Percentiles rank a stretch among this genome's conserved stretches.
Evolutionary conservation across 2,888 invertebrate species (phyloP).

Genomic region (Phlogophora meticulosa): DNA sequence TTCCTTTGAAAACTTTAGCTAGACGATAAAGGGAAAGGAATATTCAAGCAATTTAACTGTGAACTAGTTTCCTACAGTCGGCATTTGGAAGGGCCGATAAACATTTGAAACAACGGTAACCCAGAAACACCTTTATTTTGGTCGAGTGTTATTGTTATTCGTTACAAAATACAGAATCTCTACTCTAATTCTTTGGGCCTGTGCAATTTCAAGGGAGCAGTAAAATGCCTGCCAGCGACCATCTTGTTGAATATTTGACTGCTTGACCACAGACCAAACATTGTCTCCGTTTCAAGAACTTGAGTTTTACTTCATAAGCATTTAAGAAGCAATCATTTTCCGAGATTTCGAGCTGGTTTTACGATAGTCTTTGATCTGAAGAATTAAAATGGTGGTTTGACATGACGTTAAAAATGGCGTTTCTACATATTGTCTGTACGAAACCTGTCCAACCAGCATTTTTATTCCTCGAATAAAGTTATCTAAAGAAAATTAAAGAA

Average conservation of each 20-base stretch:
- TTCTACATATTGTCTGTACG: too few species aligned
- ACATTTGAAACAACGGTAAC: slow-evolving; percentile 41
- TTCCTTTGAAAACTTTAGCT: too few species aligned
- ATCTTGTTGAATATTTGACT: neutral
- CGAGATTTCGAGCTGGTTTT: too few species aligned
- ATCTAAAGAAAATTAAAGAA: too few species aligned
- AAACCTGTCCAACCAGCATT: too few species aligned
- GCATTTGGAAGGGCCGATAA: slow-evolving; percentile 46
- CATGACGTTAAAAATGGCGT: too few species aligned
- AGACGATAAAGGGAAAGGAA: slow-evolving; percentile 39
- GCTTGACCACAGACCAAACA: too few species aligned
- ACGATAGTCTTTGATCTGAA: too few species aligned
- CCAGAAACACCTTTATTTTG: slow-evolving; percentile 38
- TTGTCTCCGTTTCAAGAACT: neutral
- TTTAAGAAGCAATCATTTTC: too few species aligned
- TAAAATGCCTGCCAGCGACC: neutral
- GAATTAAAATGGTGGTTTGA: too few species aligned
- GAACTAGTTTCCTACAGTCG: slow-evolving; percentile 50
- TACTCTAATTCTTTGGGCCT: neutral
- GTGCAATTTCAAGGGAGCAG: neutral
- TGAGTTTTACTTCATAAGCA: neutral
- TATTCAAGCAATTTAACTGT: slow-evolving; percentile 28
- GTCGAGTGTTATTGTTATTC: slow-evolving; percentile 28
- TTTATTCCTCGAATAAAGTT: too few species aligned
- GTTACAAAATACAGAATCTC: neutral